Evolutionary conservation across 1,140 invertebrate species (phyloP).

Genomic region (Muscidifurax raptorellus): DNA sequence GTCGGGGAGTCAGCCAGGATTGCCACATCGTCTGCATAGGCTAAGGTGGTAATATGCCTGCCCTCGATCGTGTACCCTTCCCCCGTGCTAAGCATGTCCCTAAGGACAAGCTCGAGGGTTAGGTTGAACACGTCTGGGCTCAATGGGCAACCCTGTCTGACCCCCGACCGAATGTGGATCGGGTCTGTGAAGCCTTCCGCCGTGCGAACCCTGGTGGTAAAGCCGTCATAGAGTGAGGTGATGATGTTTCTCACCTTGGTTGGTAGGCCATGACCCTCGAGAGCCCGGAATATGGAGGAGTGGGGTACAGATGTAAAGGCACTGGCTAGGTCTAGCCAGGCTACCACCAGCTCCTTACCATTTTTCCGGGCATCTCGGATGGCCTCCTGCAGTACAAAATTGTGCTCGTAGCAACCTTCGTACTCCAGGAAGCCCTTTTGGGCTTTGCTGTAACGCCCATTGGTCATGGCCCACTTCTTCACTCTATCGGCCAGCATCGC

Average conservation of each 20-base stretch:
- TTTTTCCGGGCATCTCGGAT: slow-evolving; percentile 54
- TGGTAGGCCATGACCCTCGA: not conserved
- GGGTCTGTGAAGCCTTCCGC: not conserved
- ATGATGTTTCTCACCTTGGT: not conserved
- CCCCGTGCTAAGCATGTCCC: not conserved
- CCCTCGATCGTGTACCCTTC: too few species aligned
- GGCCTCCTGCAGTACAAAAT: slow-evolving; percentile 60
- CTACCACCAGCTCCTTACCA: slow-evolving; percentile 50
- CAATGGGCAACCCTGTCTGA: slow-evolving; percentile 25
- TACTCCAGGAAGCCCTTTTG: slow-evolving; percentile 65
- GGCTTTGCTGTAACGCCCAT: too few species aligned
- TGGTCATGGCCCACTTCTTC: too few species aligned
- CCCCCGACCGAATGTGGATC: too few species aligned
- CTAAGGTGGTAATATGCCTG: too few species aligned
- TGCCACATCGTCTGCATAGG: too few species aligned
- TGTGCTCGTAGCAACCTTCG: slow-evolving; percentile 67
- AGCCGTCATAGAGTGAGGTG: not conserved
- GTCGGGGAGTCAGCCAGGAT: slow-evolving; percentile 1
- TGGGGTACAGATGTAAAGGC: slow-evolving; percentile 52
- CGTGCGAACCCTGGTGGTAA: not conserved
- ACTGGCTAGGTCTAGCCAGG: slow-evolving; percentile 61
- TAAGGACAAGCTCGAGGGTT: not conserved
- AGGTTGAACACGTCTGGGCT: slow-evolving; percentile 26
- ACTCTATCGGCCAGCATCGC: too few species aligned
- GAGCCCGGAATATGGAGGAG: not conserved